A percentile compares a stretch with the other conserved stretches of the same genome.
Evolutionary conservation across 2,797 vertebrate genomes (phyloP).

Genomic region (Pseudochirops cupreus): DNA sequence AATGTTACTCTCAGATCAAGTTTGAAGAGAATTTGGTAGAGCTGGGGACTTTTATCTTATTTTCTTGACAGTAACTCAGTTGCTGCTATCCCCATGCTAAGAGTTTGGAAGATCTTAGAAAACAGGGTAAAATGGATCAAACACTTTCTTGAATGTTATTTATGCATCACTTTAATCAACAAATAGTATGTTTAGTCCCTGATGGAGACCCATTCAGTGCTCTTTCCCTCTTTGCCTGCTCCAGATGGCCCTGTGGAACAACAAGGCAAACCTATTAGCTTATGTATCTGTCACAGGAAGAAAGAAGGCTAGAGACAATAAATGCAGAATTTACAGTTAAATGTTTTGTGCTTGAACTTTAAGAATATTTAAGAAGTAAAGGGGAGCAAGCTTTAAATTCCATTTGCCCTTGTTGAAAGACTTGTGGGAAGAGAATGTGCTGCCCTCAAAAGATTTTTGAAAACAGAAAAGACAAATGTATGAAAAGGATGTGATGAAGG

Average conservation of each 20-base stretch:
- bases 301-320: not conserved
- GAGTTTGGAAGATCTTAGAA: not conserved
- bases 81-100: not conserved
- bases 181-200: not conserved
- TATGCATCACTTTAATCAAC: not conserved
- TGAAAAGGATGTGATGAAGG: not conserved
- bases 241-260: not conserved
- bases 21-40: not conserved
- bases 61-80: not conserved
- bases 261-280: not conserved
- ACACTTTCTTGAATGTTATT: not conserved
- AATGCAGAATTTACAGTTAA: not conserved
- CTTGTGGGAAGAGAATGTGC: not conserved
- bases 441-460: not conserved
- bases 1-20: not conserved
- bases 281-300: not conserved
- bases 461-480: not conserved
- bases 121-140: not conserved
- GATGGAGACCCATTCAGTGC: not conserved
- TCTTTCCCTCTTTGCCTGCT: not conserved
- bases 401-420: not conserved
- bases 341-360: not conserved
- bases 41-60: not conserved
- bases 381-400: not conserved
- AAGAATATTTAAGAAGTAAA: not conserved